Conservation (phyloP, 2,113 vertebrate species). For the Percina caprodes region DNA sequence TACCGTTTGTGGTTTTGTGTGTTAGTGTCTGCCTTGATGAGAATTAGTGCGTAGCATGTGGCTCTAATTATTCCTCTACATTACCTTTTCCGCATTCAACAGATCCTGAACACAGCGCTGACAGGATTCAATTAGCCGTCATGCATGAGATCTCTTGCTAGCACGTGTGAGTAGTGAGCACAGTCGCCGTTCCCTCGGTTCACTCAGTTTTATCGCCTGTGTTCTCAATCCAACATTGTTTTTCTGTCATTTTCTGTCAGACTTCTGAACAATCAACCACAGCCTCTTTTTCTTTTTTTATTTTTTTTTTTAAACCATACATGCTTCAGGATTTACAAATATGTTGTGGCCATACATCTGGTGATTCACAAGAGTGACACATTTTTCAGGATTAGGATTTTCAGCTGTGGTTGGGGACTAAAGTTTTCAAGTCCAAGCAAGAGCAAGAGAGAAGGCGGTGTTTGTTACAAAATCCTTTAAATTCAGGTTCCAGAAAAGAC, state of each 20-base stretch:
- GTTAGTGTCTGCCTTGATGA: constrained; percentile 31
- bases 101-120: background rate
- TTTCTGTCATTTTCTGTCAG: constrained; percentile 38
- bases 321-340: constrained; percentile 8
- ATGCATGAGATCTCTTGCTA: background rate
- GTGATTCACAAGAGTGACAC: constrained; percentile 10
- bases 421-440: background rate
- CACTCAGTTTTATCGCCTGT: constrained; percentile 21
- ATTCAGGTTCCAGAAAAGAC: background rate
- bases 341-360: background rate
- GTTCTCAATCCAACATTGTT: background rate
- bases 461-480: background rate
- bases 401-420: constrained; percentile 3
- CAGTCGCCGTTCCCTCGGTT: constrained; percentile 6
- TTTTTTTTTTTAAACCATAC: background rate
- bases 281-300: background rate
- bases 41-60: constrained; percentile 26
- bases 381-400: constrained; percentile 4
- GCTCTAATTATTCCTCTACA: constrained; percentile 1
- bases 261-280: constrained; percentile 35
- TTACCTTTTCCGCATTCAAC: constrained; percentile 10
- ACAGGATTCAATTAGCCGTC: constrained; percentile 3
- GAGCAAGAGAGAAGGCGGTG: background rate
- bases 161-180: background rate
- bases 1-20: constrained; percentile 21